Base-by-base conservation (phyloP, 2,113 vertebrate genomes). In the Heterochromis multidens region DNA sequence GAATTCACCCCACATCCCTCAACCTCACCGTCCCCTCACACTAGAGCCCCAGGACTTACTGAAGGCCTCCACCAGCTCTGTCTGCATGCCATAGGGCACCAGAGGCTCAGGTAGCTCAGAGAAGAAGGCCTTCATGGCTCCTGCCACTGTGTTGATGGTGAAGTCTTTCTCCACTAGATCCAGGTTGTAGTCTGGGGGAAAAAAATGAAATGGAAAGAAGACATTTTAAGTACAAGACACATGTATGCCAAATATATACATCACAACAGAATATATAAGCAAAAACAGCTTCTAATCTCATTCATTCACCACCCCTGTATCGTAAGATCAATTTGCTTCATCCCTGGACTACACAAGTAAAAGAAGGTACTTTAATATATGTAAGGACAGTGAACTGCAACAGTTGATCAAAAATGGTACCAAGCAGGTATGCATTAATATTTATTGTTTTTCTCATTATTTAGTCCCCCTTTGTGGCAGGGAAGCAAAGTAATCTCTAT, bases 81-180 rank as follows among this genome's bases (percentile, higher is more conserved):
- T 91, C 96, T 99, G 98, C 97, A 98, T 97, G 94, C 65, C 90
- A 94, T 99, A 99, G 0, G 98, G 98, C 49, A 99, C 98, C 87
- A 99, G 93, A 2, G 98, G 98, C 6, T 99, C 98, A 0, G 98
- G 98, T 17, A 99, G 95, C 91, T 99, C 98, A 0, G 98, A 99
- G 96, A 99, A 99, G 93, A 99, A 99, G 86, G 97, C 98, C 93
- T 99, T 99, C 98, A 99, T 97, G 90, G 98, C 98, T 2, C 98
- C 98, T 0, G 98, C 98, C 74, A 99, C 97, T 0, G 98, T 97
- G 93, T 99, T 98, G 80, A 99, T 97, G 0, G 97, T 97, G 80
- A 98, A 97, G 93, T 99, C 98, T 91, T 99, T 99, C 93, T 99
- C 98, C 0, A 97, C 97, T 93, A 99, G 94, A 93, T 99, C 97